Conservation (phyloP, 2,888 invertebrate species). For the Microctonus aethiopoides region DNA sequence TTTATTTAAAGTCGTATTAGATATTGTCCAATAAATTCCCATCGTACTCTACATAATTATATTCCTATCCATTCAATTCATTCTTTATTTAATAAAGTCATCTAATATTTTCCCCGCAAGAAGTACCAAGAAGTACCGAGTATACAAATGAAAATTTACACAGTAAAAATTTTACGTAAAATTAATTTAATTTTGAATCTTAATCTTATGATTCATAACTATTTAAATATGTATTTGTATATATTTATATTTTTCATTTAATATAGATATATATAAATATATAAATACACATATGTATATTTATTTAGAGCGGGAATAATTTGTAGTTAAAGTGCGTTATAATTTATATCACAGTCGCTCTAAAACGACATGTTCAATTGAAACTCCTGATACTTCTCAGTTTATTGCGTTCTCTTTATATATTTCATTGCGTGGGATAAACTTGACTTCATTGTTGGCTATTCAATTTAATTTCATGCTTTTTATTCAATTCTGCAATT, state of each 20-base stretch:
- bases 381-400: constrained; percentile 13
- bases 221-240: too few species aligned
- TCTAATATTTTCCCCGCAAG: constrained; percentile 7
- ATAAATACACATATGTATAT: background rate
- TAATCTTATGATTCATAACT: background rate
- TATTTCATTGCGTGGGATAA: background rate
- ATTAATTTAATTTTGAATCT: background rate
- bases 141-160: background rate
- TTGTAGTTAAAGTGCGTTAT: background rate
- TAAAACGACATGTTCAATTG: background rate
- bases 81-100: background rate
- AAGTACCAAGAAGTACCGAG: constrained; percentile 5
- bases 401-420: too few species aligned
- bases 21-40: constrained; percentile 54
- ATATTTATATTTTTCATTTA: too few species aligned
- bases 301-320: background rate
- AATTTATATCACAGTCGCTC: background rate
- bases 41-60: constrained; percentile 10
- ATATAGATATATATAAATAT: too few species aligned
- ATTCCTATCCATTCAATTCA: background rate
- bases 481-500: background rate
- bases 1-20: constrained; percentile 51
- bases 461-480: constrained; percentile 9
- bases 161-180: background rate
- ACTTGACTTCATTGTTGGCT: constrained; percentile 19